Evolutionary conservation across 2,888 invertebrate genomes (phyloP).

Genomic region (Neoascia interrupta): DNA sequence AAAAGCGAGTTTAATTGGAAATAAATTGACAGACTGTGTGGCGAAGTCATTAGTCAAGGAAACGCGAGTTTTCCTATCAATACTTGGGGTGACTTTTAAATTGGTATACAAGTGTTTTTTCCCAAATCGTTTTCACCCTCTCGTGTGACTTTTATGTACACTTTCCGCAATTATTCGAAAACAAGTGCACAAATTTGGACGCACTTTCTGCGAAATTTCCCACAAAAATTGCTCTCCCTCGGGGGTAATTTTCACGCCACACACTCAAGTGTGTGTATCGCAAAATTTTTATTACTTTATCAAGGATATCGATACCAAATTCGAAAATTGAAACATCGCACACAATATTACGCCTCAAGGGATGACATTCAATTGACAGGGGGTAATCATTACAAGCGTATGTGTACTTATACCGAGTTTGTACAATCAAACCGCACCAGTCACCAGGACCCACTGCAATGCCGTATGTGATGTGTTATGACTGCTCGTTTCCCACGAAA

Average conservation of each 20-base stretch:
- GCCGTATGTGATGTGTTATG: conserved; percentile 7
- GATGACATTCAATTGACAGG: conserved; percentile 62
- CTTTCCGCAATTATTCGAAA: background rate
- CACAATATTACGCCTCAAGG: conserved; percentile 34
- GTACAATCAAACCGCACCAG: conserved; percentile 15
- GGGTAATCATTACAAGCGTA: conserved; percentile 37
- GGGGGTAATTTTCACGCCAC: conserved; percentile 57
- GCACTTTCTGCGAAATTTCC: conserved; percentile 44
- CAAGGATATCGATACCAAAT: conserved; percentile 57
- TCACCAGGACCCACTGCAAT: conserved; percentile 55
- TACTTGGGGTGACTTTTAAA: too few species aligned
- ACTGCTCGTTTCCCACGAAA: conserved; percentile 57
- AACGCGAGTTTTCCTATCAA: too few species aligned
- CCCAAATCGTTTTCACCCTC: too few species aligned
- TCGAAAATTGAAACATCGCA: conserved; percentile 64
- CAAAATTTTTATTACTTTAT: conserved; percentile 54
- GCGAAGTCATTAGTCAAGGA: too few species aligned
- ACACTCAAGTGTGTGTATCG: conserved; percentile 41
- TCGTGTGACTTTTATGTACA: background rate
- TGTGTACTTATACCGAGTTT: too few species aligned
- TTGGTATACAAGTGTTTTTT: too few species aligned
- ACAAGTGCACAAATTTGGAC: conserved; percentile 39
- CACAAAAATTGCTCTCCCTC: conserved; percentile 56
- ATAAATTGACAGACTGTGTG: conserved; percentile 50
- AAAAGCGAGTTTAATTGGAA: conserved; percentile 39